phyloP scores from a whole-genome alignment of 2,888 invertebrate species.

The Ommatoiulus sabulosus region DNA sequence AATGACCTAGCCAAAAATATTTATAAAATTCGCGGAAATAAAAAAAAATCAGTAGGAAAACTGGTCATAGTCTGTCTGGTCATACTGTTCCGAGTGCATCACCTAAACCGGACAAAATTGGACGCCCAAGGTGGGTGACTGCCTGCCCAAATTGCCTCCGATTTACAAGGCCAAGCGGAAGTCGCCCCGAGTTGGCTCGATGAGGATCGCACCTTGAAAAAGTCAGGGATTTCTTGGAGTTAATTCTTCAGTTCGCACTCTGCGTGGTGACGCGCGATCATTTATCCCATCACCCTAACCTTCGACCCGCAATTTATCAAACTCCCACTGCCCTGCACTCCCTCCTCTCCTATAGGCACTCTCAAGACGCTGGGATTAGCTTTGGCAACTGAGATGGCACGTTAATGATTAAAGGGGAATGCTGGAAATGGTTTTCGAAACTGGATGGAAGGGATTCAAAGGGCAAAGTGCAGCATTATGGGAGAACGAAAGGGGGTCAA shows the following conservation, averaged over 20 bases:
- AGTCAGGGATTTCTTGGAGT: conserved; percentile 46
- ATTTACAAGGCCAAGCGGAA: conserved; percentile 37
- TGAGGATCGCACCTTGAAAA: conserved; percentile 41
- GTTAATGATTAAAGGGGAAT: background rate
- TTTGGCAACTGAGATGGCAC: background rate
- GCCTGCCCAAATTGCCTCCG: conserved; percentile 39
- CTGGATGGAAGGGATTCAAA: background rate
- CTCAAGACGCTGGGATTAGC: background rate
- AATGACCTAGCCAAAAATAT: background rate
- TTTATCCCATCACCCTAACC: background rate
- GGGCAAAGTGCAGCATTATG: background rate
- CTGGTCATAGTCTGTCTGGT: background rate
- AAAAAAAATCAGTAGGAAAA: conserved; percentile 1
- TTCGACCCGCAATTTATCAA: background rate
- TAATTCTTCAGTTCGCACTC: background rate
- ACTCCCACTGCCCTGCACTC: background rate
- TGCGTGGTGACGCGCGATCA: background rate
- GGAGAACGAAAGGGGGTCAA: background rate
- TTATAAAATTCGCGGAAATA: background rate
- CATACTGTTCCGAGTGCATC: background rate
- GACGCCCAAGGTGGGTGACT: conserved; percentile 15
- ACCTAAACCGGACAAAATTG: conserved; percentile 26
- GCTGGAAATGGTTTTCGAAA: background rate
- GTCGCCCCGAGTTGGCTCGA: conserved; percentile 44
- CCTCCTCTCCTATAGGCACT: background rate